phyloP scores from a whole-genome alignment of 53 echinoderm and acorn worm species.

The Arbacia lixula region DNA sequence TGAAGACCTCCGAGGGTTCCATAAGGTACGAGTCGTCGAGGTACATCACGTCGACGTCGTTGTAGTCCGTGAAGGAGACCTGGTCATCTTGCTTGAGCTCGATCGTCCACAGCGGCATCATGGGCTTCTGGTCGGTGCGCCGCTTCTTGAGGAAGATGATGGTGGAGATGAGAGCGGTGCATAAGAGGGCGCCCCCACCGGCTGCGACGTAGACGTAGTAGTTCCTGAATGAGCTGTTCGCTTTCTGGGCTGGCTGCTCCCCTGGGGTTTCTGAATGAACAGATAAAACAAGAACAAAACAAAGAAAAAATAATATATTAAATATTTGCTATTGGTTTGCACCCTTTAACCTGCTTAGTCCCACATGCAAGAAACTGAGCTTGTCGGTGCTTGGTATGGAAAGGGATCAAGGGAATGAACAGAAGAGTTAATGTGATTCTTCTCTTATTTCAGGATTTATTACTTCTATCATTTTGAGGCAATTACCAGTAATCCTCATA shows the following conservation, averaged over 20 bases:
- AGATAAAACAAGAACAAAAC: no score
- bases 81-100: constrained; percentile 68
- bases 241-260: constrained; percentile 17
- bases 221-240: not conserved
- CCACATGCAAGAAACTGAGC: no score
- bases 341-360: no score
- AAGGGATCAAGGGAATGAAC: no score
- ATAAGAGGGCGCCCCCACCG: constrained; percentile 51
- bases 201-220: constrained; percentile 64
- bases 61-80: constrained; percentile 56
- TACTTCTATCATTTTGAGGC: no score
- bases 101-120: constrained; percentile 75
- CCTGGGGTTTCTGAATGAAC: constrained; percentile 12
- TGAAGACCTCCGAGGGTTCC: constrained; percentile 85
- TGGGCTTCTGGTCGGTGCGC: constrained; percentile 19
- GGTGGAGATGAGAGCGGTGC: constrained; percentile 32
- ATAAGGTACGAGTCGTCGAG: constrained; percentile 93
- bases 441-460: no score
- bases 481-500: no score
- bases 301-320: no score
- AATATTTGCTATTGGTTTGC: no score
- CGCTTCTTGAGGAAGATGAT: constrained; percentile 55
- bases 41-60: constrained; percentile 91
- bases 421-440: no score
- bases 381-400: no score